Evolutionary conservation across 2,797 vertebrate genomes (phyloP).

Genomic region (Catharus ustulatus): DNA sequence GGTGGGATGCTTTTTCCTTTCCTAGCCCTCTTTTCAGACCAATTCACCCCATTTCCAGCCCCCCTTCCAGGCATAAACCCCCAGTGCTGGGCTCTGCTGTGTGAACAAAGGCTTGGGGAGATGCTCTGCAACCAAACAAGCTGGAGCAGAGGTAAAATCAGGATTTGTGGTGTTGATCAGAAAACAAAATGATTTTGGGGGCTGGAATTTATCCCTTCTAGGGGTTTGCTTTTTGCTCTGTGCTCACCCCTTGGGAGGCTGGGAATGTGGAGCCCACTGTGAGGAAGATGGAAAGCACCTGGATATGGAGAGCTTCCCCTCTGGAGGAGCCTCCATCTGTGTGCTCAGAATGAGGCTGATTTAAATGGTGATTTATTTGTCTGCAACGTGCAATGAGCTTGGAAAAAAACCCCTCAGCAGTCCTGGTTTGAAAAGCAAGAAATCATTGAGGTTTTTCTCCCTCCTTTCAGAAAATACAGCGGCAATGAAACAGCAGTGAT

Average conservation of each 20-base stretch:
- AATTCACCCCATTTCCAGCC: background rate
- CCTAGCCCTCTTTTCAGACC: background rate
- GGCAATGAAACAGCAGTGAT: background rate
- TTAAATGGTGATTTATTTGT: constrained; percentile 1
- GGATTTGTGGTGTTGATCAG: background rate
- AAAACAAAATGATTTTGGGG: accelerated
- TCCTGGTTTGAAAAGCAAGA: background rate
- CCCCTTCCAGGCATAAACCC: background rate
- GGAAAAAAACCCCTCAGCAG: background rate
- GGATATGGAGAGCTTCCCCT: background rate
- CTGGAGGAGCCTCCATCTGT: background rate
- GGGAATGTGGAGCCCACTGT: background rate
- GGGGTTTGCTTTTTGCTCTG: accelerated
- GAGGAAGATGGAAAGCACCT: background rate
- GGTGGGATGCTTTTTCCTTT: background rate
- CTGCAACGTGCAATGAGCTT: background rate
- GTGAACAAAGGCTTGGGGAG: accelerated
- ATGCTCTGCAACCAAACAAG: background rate
- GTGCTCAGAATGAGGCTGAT: background rate
- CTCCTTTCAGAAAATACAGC: background rate
- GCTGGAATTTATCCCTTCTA: background rate
- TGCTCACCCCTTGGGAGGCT: background rate
- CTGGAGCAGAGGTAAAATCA: background rate
- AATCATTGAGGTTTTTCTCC: background rate
- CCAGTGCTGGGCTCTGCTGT: background rate